Conservation (phyloP, 2,888 invertebrate genomes). For the Junonia oenone region DNA sequence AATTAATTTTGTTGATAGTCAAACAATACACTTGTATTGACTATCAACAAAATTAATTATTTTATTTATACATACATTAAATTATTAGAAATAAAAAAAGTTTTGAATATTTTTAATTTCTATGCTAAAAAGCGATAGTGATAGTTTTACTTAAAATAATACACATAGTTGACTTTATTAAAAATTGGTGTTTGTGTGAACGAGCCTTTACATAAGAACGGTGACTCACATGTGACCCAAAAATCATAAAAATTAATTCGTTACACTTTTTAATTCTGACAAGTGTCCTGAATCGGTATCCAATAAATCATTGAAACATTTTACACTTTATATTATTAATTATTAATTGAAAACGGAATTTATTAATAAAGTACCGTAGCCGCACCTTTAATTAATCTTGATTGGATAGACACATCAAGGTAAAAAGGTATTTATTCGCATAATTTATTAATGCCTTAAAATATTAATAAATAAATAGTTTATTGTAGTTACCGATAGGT, state of each 20-base stretch:
- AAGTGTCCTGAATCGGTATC: neutral
- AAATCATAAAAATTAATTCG: neutral
- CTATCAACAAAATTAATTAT: too few relatives aligned
- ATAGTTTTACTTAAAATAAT: neutral
- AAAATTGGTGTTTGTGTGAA: neutral
- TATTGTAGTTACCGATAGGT: too few relatives aligned
- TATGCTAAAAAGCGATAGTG: neutral
- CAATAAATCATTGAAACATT: neutral
- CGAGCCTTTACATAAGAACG: neutral
- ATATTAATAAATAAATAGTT: too few relatives aligned
- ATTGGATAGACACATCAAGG: neutral
- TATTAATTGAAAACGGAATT: neutral
- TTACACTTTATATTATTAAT: neutral
- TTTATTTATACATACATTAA: too few relatives aligned
- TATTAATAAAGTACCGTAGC: neutral
- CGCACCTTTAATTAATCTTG: neutral
- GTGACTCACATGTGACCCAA: neutral
- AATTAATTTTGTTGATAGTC: too few relatives aligned
- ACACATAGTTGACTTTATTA: neutral
- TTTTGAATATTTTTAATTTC: too few relatives aligned
- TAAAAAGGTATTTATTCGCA: neutral
- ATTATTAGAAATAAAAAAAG: too few relatives aligned
- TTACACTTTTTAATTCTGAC: neutral
- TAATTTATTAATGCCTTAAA: neutral
- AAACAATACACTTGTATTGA: too few relatives aligned